Base-by-base conservation (phyloP, 2,888 invertebrate genomes). In the Strigamia transsilvanica region DNA sequence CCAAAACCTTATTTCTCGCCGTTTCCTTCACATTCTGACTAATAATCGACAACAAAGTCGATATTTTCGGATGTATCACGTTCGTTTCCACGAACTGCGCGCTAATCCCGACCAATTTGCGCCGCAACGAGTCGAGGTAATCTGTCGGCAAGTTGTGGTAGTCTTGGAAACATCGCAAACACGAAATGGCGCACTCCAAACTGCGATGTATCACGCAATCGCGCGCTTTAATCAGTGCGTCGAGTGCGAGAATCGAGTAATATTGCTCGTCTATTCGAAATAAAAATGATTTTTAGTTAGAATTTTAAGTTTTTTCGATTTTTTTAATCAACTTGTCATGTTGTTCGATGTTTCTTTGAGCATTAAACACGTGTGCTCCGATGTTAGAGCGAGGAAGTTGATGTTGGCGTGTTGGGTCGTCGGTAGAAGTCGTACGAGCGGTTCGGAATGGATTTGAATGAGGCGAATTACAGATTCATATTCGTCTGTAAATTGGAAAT, bases 201-300 rank as follows among this genome's bases (percentile, higher is more conserved):
- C 78, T 78, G 15, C 78, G 34, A 27, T 78, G 1, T 13, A 21
- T 18, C 9, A 78, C 13, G 78, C 78, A 78, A 32, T 78, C 78
- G 9, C 38, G 15, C 15, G 78, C 78, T 78, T 34, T 78, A 6
- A 78, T 10, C 5, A 78, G 34, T 0, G 32, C 78, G 32, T 78
- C 23, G 13, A 78, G 78, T 21, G 27, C 23, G 18, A 78, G 41
- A 3, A 78, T 41, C n/a, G n/a, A 13, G 41, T 32, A 78, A 32
- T 78, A 78, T 5, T 15, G 5, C 27, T 34, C 41, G 13, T 78
- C 78, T 12, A 41, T 5, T 78, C 7, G 21, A 0, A 38, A 38
- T 32, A 15, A 7, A 21, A 77, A 18, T 32, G 12, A 6, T 6
- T 51, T 10, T 10, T 7, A 51, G 12, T 15, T 51, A 18, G 51